Evolutionary conservation across 2,797 vertebrate genomes (phyloP).

Genomic region (Rhynchonycteris naso): DNA sequence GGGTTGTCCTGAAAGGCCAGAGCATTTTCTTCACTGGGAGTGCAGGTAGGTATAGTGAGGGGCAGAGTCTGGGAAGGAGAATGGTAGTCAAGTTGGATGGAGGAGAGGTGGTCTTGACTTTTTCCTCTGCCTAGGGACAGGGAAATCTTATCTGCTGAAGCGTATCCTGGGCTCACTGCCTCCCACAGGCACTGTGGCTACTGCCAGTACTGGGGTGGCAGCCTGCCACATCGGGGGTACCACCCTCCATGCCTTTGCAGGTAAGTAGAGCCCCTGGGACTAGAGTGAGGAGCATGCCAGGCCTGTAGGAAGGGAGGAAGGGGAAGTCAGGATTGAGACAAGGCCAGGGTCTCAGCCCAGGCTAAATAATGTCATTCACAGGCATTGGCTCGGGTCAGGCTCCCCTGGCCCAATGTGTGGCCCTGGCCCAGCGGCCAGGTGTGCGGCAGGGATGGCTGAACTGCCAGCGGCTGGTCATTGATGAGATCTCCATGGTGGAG

Average conservation of each 20-base stretch:
- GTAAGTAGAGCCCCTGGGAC: conserved; percentile 80
- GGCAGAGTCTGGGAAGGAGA: not conserved
- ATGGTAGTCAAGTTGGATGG: not conserved
- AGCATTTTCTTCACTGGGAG: conserved; percentile 98
- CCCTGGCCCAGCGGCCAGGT: conserved; percentile 92
- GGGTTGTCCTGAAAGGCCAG: conserved; percentile 91
- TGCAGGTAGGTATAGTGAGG: conserved; percentile 87
- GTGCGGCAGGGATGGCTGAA: conserved; percentile 94
- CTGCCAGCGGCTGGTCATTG: conserved; percentile 95
- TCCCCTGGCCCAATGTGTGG: conserved; percentile 93
- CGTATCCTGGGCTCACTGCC: conserved; percentile 95
- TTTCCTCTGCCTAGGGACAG: conserved; percentile 89
- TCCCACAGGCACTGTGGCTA: conserved; percentile 94
- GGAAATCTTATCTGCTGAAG: conserved; percentile 96
- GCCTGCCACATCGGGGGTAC: conserved; percentile 97
- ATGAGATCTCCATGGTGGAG: conserved; percentile 99
- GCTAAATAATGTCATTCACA: conserved; percentile 73
- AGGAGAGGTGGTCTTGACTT: not conserved
- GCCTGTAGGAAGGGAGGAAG: not conserved
- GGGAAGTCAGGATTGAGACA: not conserved
- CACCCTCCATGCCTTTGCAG: conserved; percentile 95
- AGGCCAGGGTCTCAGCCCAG: not conserved
- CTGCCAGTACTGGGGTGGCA: conserved; percentile 97
- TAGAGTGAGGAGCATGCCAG: not conserved
- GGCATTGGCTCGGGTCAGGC: conserved; percentile 95